Evolutionary conservation across 2,888 invertebrate genomes (phyloP).

Genomic region (Pandemis heparana): DNA sequence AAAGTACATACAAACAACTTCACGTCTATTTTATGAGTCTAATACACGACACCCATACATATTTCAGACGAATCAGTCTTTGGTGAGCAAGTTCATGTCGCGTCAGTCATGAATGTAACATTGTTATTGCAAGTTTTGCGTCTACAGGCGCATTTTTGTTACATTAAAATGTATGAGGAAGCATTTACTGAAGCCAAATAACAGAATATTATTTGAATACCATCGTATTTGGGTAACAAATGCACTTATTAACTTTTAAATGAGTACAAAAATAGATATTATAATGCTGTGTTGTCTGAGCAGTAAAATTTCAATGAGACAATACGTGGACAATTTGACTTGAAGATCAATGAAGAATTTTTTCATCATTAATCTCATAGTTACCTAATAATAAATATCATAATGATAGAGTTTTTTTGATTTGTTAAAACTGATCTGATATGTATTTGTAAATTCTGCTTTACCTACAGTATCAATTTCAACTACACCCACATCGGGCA

Average conservation of each 20-base stretch:
- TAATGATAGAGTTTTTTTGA: too few relatives aligned
- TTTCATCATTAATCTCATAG: too few relatives aligned
- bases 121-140: constrained; percentile 6
- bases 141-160: not conserved
- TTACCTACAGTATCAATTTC: too few relatives aligned
- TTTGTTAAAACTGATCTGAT: too few relatives aligned
- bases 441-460: too few relatives aligned
- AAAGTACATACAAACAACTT: too few relatives aligned
- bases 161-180: constrained; percentile 16
- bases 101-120: not conserved
- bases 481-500: too few relatives aligned
- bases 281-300: not conserved
- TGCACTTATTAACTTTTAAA: constrained; percentile 3
- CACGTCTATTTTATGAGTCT: too few relatives aligned
- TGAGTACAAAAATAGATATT: not conserved
- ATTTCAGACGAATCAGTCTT: not conserved
- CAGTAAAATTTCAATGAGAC: too few relatives aligned
- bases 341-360: too few relatives aligned
- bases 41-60: not conserved
- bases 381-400: too few relatives aligned
- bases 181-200: not conserved
- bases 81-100: not conserved
- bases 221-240: not conserved
- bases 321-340: too few relatives aligned
- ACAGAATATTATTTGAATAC: not conserved